phyloP scores from a whole-genome alignment of 2,888 invertebrate genomes.

The Muscina levida region DNA sequence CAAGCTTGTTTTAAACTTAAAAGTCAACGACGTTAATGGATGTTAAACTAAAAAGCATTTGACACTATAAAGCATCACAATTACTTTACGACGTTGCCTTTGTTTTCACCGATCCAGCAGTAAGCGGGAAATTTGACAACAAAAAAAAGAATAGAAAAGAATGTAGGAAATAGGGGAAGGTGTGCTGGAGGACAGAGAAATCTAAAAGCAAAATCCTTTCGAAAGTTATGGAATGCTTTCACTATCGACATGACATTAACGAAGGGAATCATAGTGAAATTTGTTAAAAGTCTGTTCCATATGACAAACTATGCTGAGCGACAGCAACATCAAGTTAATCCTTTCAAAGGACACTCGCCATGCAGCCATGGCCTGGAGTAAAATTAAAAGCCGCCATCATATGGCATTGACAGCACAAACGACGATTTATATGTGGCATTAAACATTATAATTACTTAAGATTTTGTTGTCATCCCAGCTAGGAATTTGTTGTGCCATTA shows the following conservation, averaged over 20 bases:
- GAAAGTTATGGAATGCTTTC: slow-evolving; percentile 20
- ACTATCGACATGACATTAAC: background rate
- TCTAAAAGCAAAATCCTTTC: background rate
- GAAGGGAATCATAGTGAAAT: slow-evolving; percentile 3
- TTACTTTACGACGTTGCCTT: background rate
- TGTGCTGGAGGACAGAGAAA: background rate
- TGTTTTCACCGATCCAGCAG: too few relatives aligned
- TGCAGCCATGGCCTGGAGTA: background rate
- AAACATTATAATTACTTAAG: slow-evolving; percentile 43
- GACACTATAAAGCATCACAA: slow-evolving; percentile 27
- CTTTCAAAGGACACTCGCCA: slow-evolving; percentile 7
- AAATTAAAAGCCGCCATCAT: slow-evolving; percentile 1
- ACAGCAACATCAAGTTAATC: background rate
- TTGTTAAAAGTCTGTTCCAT: background rate
- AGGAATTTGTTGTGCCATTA: slow-evolving; percentile 8
- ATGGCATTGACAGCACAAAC: slow-evolving; percentile 31
- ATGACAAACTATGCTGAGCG: background rate
- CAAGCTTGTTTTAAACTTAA: background rate
- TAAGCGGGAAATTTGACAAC: background rate
- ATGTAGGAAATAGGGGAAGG: background rate
- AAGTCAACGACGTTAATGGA: slow-evolving; percentile 23
- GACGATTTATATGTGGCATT: slow-evolving; percentile 34
- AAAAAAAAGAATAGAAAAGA: background rate
- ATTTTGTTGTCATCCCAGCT: slow-evolving; percentile 38
- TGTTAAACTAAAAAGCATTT: slow-evolving; percentile 3